These are phyloP conservation scores for Typhlichthys subterraneus DNA, from an alignment of 2,797 vertebrate species.

Conservation along the genomic window DNA sequence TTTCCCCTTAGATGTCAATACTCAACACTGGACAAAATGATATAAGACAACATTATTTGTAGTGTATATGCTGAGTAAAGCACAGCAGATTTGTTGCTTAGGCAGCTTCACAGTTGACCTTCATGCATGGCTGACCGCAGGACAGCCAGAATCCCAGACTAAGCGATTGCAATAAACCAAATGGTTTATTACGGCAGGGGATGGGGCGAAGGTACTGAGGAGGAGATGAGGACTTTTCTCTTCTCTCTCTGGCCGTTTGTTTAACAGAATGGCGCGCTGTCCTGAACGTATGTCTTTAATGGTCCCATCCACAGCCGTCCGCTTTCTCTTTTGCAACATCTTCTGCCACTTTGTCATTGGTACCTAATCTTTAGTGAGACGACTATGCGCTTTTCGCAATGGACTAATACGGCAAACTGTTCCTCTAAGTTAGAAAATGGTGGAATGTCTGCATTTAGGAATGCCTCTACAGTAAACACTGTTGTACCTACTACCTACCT, in stretches of 20 bases:
- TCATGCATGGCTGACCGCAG: constrained; percentile 43
- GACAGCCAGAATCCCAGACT: constrained; percentile 35
- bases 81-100: no score
- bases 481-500: no score
- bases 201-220: no score
- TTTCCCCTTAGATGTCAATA: no score
- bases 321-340: constrained; percentile 8
- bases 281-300: not conserved
- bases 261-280: not conserved
- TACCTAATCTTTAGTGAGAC: constrained; percentile 59
- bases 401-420: constrained; percentile 53
- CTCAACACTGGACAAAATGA: no score
- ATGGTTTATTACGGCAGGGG: constrained; percentile 22
- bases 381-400: constrained; percentile 60
- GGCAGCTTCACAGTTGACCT: constrained; percentile 43
- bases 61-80: no score
- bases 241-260: not conserved
- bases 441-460: constrained; percentile 26
- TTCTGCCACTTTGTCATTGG: constrained; percentile 46
- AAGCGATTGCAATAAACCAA: constrained; percentile 55
- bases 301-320: not conserved
- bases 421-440: constrained; percentile 31
- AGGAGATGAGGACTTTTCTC: no score
- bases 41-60: no score
- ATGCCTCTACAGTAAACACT: constrained; percentile 24